phyloP scores from a whole-genome alignment of 2,113 vertebrate species.

The Orthonyx spaldingii region DNA sequence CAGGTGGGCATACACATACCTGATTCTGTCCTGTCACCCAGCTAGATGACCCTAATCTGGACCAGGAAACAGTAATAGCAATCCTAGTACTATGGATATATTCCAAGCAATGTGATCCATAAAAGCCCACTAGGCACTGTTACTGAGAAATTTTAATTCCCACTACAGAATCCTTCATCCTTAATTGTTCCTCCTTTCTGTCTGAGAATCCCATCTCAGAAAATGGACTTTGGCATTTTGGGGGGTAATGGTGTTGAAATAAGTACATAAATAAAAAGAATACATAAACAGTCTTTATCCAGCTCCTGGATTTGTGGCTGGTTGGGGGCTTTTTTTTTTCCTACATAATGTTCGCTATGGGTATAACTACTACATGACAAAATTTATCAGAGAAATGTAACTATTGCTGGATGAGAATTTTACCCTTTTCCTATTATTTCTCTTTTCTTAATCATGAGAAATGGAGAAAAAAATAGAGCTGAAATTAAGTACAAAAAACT shows the following conservation, averaged over 20 bases:
- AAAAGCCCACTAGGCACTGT: not conserved
- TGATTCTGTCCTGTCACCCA: not conserved
- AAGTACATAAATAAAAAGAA: not conserved
- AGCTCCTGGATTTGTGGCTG: not conserved
- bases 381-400: not conserved
- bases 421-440: not conserved
- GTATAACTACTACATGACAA: not conserved
- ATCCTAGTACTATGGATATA: not conserved
- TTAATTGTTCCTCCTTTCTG: not conserved
- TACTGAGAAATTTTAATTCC: not conserved
- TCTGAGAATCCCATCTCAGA: not conserved
- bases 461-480: not conserved
- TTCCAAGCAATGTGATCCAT: not conserved
- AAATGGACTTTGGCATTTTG: not conserved
- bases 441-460: not conserved
- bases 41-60: not conserved
- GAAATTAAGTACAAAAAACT: not conserved
- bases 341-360: not conserved
- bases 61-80: not conserved
- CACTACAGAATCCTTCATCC: not conserved
- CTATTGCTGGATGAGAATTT: not conserved
- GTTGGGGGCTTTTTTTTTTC: not conserved
- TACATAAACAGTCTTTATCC: not conserved
- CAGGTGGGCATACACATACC: fast-evolving
- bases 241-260: not conserved